Conservation (phyloP, 2,113 vertebrate genomes). For the Dicentrarchus labrax region DNA sequence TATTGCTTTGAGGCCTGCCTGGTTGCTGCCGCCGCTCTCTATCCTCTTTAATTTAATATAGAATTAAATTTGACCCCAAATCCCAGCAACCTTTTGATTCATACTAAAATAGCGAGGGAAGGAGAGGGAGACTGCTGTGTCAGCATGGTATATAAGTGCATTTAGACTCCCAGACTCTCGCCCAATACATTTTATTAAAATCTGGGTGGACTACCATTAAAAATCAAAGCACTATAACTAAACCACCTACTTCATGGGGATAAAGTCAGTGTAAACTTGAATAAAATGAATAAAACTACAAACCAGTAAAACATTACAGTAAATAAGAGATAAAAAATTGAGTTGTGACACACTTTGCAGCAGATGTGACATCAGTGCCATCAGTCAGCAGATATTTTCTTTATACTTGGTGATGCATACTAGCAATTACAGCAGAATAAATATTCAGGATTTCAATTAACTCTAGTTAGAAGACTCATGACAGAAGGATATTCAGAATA, state of each 20-base stretch:
- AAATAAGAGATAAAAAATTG: neutral
- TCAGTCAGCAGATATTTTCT: neutral
- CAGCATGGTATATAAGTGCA: neutral
- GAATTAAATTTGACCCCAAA: slow-evolving; percentile 19
- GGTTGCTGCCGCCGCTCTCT: neutral
- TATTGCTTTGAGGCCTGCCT: neutral
- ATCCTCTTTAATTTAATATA: slow-evolving; percentile 9
- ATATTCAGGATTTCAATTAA: neutral
- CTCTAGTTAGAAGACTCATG: neutral
- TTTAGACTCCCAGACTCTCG: neutral
- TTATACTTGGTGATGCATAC: neutral
- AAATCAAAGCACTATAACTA: neutral
- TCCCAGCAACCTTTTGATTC: neutral
- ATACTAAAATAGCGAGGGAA: neutral
- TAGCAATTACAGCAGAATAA: neutral
- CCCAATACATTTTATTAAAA: neutral
- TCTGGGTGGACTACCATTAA: neutral
- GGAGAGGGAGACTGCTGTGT: neutral
- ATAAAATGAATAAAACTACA: neutral
- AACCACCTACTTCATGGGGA: neutral
- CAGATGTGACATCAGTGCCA: too few relatives aligned
- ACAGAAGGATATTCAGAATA: neutral
- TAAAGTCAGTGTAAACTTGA: neutral
- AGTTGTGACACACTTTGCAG: neutral
- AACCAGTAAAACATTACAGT: neutral